Conservation (phyloP, 2,888 invertebrate genomes). For the Dasypolia templi region DNA sequence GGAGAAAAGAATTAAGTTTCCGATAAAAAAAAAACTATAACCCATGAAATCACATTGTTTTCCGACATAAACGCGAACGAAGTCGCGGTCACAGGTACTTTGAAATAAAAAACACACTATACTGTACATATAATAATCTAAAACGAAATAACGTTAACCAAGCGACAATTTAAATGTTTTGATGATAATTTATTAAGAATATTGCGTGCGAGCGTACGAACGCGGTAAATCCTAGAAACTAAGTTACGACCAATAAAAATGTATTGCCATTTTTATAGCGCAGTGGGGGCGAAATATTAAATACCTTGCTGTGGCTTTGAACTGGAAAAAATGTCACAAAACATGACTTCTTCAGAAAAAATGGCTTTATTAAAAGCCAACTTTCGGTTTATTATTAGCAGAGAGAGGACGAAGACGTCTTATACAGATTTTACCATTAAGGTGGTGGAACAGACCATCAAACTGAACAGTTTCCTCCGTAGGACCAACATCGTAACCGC, state of each 20-base stretch:
- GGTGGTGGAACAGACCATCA: too few species aligned
- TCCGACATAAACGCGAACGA: too few species aligned
- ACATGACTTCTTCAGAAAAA: background rate
- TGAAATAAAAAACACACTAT: conserved; percentile 4
- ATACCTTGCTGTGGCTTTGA: conserved; percentile 22
- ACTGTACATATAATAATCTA: background rate
- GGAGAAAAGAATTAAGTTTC: too few species aligned
- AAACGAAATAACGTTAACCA: background rate
- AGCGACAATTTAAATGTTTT: conserved; percentile 43
- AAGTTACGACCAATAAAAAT: conserved; percentile 65
- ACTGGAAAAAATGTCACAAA: conserved; percentile 31
- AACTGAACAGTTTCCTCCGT: too few species aligned
- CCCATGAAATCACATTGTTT: too few species aligned
- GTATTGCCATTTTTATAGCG: conserved; percentile 58
- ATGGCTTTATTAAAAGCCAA: conserved; percentile 20
- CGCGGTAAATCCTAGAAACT: conserved; percentile 58
- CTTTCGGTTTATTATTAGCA: background rate
- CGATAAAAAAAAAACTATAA: too few species aligned
- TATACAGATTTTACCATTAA: too few species aligned
- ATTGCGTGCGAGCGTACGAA: conserved; percentile 55
- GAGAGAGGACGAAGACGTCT: background rate
- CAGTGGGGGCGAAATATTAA: conserved; percentile 46
- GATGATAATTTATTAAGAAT: conserved; percentile 54
- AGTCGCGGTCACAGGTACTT: too few species aligned
- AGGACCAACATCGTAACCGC: too few species aligned